phyloP scores from a whole-genome alignment of 2,888 invertebrate genomes.

The Callyntrura guangdongensis region DNA sequence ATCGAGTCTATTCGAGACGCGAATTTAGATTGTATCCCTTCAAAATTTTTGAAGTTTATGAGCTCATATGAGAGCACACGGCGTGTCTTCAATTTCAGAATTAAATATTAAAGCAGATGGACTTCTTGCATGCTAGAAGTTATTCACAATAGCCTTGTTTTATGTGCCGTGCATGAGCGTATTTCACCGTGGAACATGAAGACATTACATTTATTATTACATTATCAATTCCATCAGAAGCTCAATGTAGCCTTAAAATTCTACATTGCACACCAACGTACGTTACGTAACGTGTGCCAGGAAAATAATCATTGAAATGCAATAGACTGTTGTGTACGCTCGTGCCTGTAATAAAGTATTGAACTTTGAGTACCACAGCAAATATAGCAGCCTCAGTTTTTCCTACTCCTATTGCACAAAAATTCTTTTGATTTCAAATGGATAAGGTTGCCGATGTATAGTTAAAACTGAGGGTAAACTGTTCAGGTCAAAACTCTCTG shows the following conservation, averaged over 20 bases:
- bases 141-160: background rate
- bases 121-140: too few relatives aligned
- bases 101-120: too few relatives aligned
- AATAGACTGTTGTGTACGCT: slow-evolving; percentile 9
- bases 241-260: background rate
- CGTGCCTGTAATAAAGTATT: background rate
- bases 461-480: background rate
- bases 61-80: too few relatives aligned
- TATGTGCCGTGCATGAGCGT: background rate
- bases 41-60: too few relatives aligned
- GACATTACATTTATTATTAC: background rate
- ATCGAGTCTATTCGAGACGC: too few relatives aligned
- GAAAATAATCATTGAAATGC: slow-evolving; percentile 10
- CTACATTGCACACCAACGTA: slow-evolving; percentile 7
- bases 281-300: background rate
- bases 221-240: background rate
- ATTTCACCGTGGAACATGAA: too few relatives aligned
- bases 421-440: background rate
- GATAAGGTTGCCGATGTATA: background rate
- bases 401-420: background rate
- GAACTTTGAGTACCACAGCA: background rate
- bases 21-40: too few relatives aligned
- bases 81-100: too few relatives aligned
- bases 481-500: background rate
- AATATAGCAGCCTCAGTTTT: background rate